Base-by-base conservation (phyloP, 2,113 vertebrate species). In the Oceanodroma tethys region DNA sequence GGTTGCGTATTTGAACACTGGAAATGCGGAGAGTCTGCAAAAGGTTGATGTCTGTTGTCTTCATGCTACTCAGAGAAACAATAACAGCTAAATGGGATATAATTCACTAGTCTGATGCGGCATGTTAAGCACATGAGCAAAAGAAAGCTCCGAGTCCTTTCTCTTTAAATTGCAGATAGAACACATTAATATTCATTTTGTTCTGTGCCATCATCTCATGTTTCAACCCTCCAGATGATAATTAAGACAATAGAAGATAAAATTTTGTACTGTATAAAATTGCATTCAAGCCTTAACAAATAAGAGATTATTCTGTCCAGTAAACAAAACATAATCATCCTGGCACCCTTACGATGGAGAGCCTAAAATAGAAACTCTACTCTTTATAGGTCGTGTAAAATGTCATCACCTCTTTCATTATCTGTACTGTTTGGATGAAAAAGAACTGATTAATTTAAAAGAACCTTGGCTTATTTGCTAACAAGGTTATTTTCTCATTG, bases 231-330 rank as follows among this genome's bases (percentile, higher is more conserved):
- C 79, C 58, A 82, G 85, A 75, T 94, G 65, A 89, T 96, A 97
- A 78, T 92, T 97, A 93, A 95, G 94, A 93, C 81, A 84, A 87
- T 66, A 68, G 74, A 71, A 90, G 93, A 87, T 94, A 82, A 92
- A 84, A 83, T 95, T 97, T 93, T 91, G 45, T 81, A 68, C 94
- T 89, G 62, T 87, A 79, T 86, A 53, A 95, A 95, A 95, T 91
- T 87, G 62, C 75, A 45, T 93, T 92, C 65, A 29, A 80, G 75
- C 67, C 84, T 93, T 96, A 97, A 96, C 91, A 96, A 96, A 95
- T 95, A 96, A 91, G 94, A 94, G 94, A 96, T 97, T 96, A 95
- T 97, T 94, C 74, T 88, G 92, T 96, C 95, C 95, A 89, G 92
- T 90, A 95, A 93, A 96, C 95, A 97, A 96, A 96, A 72, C 90